Conservation (phyloP, 2,888 invertebrate genomes). For the Tupiocoris notatus region DNA sequence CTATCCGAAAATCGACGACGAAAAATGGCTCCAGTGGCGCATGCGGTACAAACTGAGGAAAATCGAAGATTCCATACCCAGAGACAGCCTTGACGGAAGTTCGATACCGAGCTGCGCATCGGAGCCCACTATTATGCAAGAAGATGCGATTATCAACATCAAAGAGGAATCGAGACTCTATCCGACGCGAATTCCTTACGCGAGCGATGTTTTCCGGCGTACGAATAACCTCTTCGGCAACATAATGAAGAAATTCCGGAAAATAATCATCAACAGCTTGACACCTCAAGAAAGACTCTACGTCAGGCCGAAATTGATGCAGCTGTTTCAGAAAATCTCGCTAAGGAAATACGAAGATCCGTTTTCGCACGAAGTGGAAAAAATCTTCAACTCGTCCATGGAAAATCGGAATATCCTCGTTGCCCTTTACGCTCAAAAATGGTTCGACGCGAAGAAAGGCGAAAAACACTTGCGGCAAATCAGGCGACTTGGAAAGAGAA, state of each 20-base stretch:
- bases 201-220: neutral
- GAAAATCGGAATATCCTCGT: neutral
- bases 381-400: neutral
- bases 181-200: constrained; percentile 16
- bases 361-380: neutral
- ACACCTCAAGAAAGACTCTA: neutral
- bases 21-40: neutral
- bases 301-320: neutral
- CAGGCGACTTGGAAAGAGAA: neutral
- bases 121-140: neutral
- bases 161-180: neutral
- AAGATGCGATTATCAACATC: neutral
- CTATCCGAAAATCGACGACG: neutral
- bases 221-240: constrained; percentile 2
- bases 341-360: neutral
- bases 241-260: constrained; percentile 1
- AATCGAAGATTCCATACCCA: neutral
- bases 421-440: neutral
- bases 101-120: neutral
- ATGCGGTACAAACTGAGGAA: neutral
- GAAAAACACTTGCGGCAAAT: neutral
- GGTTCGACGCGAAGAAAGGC: neutral
- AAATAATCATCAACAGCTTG: neutral
- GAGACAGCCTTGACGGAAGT: neutral
- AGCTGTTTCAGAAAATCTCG: neutral